Evolutionary conservation across 2,888 invertebrate species (phyloP).

Genomic region (Acanthosoma haemorrhoidale): DNA sequence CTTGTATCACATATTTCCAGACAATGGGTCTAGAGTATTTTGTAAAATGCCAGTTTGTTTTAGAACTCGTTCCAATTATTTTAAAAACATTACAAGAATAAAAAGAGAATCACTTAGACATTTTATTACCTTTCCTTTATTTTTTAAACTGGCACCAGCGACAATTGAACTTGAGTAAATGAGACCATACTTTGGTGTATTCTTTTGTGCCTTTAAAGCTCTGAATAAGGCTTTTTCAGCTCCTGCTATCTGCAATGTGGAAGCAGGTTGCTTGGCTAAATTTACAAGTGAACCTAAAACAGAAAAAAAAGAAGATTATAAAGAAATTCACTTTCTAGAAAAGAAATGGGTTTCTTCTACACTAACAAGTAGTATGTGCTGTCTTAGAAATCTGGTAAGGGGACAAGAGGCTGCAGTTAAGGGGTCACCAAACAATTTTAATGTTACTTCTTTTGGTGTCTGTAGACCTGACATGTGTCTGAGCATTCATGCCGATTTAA

Average conservation of each 20-base stretch:
- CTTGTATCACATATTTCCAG: too few species aligned
- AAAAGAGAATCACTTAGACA: not conserved
- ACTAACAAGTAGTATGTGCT: too few species aligned
- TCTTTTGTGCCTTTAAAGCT: constrained; percentile 93
- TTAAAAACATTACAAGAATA: not conserved
- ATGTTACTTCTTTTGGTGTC: too few species aligned
- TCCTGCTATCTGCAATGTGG: constrained; percentile 95
- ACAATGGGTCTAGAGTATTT: too few species aligned
- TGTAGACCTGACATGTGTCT: too few species aligned
- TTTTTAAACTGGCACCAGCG: constrained; percentile 79
- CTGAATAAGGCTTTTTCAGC: constrained; percentile 97
- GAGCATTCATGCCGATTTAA: too few species aligned
- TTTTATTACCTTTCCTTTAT: constrained; percentile 65
- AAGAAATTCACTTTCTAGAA: not conserved
- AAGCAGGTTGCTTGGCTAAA: constrained; percentile 95
- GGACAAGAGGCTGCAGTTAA: too few species aligned
- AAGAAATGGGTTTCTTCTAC: too few species aligned
- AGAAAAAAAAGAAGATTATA: not conserved
- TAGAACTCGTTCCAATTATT: too few species aligned
- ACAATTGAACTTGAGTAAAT: constrained; percentile 94
- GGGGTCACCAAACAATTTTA: too few species aligned
- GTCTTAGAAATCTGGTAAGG: too few species aligned
- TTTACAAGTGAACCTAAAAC: constrained; percentile 72
- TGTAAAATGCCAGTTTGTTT: too few species aligned
- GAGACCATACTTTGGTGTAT: constrained; percentile 97